A percentile compares a stretch with the other conserved stretches of the same genome.
phyloP scores from a whole-genome alignment of 2,888 invertebrate species.

The Amiota mariae region DNA sequence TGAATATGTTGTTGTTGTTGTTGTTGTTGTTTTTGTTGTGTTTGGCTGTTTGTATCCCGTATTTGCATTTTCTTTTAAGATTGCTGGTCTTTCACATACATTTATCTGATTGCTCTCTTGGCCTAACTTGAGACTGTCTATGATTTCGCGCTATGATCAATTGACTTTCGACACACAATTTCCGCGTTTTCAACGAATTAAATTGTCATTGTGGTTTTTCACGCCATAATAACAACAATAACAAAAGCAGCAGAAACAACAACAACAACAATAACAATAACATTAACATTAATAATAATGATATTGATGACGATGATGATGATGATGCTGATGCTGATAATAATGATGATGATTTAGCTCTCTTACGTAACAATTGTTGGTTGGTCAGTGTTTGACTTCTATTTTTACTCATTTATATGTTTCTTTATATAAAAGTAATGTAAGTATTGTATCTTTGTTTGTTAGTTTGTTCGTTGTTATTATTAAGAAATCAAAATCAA shows the following conservation, averaged over 20 bases:
- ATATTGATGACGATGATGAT: not conserved
- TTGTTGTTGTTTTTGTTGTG: too few relatives aligned
- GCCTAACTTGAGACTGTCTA: too few relatives aligned
- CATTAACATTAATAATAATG: not conserved
- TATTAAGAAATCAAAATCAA: slow-evolving; percentile 15
- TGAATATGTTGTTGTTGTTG: too few relatives aligned
- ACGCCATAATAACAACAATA: not conserved
- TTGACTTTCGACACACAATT: not conserved
- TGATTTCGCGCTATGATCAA: not conserved
- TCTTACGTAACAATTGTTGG: slow-evolving; percentile 19
- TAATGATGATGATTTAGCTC: not conserved
- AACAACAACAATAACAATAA: too few relatives aligned
- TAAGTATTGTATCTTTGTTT: not conserved
- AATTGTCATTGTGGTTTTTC: not conserved
- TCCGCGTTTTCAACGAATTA: slow-evolving; percentile 3
- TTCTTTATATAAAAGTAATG: too few relatives aligned
- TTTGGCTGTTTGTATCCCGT: too few relatives aligned
- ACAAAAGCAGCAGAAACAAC: not conserved
- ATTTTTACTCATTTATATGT: not conserved
- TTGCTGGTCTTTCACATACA: too few relatives aligned
- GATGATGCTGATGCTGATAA: not conserved
- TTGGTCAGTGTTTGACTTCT: slow-evolving; percentile 24
- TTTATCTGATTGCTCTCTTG: too few relatives aligned
- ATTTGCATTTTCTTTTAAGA: too few relatives aligned
- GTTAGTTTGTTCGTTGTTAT: not conserved